A percentile compares a stretch with the other conserved stretches of the same genome.
Evolutionary conservation across 2,888 invertebrate species (phyloP).

Genomic region (Abscondita cerata): DNA sequence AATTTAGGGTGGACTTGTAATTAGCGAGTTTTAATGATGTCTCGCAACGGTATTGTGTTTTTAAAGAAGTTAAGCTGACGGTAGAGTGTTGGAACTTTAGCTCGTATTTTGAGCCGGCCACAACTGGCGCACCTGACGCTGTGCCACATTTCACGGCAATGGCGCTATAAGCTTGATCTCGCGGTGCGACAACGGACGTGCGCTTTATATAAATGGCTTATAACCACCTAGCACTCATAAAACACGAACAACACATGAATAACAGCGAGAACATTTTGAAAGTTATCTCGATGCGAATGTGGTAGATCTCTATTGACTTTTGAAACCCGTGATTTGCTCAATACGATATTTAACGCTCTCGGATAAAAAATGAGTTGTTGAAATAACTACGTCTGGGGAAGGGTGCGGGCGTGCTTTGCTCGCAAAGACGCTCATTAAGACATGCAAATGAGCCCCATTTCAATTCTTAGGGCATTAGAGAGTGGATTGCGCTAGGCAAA

Average conservation of each 20-base stretch:
- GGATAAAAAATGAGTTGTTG: slow-evolving; percentile 53
- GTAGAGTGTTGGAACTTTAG: slow-evolving; percentile 34
- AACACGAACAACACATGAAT: slow-evolving; percentile 58
- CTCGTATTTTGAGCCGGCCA: slow-evolving; percentile 30
- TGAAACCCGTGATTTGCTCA: slow-evolving; percentile 44
- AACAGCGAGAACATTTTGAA: slow-evolving; percentile 41
- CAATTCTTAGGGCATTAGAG: slow-evolving; percentile 57
- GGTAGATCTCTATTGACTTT: slow-evolving; percentile 36
- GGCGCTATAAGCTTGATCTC: slow-evolving; percentile 56
- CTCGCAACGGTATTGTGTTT: slow-evolving; percentile 34
- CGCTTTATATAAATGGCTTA: slow-evolving; percentile 57
- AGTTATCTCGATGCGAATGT: slow-evolving; percentile 32
- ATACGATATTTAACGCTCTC: slow-evolving; percentile 47
- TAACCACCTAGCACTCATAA: slow-evolving; percentile 52
- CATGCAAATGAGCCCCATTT: slow-evolving; percentile 58
- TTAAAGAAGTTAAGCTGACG: slow-evolving; percentile 27
- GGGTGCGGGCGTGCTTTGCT: slow-evolving; percentile 52
- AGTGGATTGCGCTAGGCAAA: slow-evolving; percentile 51
- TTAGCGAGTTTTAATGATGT: slow-evolving; percentile 50
- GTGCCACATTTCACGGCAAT: slow-evolving; percentile 54
- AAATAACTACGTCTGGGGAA: slow-evolving; percentile 47
- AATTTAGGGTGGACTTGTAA: slow-evolving; percentile 47
- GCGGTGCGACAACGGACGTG: slow-evolving; percentile 57
- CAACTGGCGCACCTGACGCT: slow-evolving; percentile 47
- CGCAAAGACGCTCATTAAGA: slow-evolving; percentile 58